Evolutionary conservation across 2,797 vertebrate genomes (phyloP).

Genomic region (Morus bassanus): DNA sequence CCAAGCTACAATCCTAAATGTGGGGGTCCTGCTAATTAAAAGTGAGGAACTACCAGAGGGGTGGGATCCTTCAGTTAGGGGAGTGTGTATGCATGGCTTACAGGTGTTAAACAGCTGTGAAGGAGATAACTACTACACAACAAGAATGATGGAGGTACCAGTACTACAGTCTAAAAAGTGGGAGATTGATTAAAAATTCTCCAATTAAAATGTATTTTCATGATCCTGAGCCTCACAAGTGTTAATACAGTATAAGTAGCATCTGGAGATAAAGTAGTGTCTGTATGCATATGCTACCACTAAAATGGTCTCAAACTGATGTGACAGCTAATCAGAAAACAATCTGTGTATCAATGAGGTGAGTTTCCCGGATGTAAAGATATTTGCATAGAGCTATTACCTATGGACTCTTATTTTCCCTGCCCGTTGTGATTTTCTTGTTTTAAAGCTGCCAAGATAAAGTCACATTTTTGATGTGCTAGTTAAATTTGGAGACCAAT

Average conservation of each 20-base stretch:
- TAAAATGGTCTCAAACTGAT: neutral
- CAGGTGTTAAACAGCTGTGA: neutral
- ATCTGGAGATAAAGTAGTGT: neutral
- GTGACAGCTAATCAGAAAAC: neutral
- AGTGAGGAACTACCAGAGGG: neutral
- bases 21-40: neutral
- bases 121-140: neutral
- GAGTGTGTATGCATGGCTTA: neutral
- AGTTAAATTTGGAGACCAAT: neutral
- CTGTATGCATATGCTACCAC: rapidly evolving
- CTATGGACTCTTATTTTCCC: neutral
- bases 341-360: rapidly evolving
- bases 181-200: neutral
- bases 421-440: neutral
- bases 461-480: neutral
- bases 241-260: neutral
- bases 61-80: neutral
- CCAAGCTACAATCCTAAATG: neutral
- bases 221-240: neutral
- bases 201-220: neutral
- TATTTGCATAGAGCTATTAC: neutral
- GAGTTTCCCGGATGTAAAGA: neutral
- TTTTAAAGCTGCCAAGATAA: neutral
- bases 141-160: neutral
- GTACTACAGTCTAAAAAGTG: neutral